Percentiles rank a stretch among this genome's conserved stretches.
phyloP scores from a whole-genome alignment of 2,888 invertebrate genomes.

The Melieria picta region DNA sequence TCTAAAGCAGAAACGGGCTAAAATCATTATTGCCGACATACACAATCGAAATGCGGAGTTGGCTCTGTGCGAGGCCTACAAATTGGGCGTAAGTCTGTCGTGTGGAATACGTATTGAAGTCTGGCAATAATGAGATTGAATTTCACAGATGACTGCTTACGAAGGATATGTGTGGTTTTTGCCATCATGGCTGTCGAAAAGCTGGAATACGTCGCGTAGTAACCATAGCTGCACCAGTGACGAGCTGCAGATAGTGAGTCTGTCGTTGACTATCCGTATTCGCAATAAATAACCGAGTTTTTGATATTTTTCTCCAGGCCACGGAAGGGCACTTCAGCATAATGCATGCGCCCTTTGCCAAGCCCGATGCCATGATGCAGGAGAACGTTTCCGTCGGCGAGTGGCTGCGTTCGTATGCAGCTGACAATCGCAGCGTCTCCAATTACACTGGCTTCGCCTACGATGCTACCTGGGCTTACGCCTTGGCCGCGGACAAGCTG shows the following conservation, averaged over 20 bases:
- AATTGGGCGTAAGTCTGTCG: constrained; percentile 51
- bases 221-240: constrained; percentile 69
- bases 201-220: constrained; percentile 72
- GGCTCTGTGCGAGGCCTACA: constrained; percentile 83
- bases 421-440: constrained; percentile 59
- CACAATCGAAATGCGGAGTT: constrained; percentile 77
- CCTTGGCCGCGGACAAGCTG: constrained; percentile 75
- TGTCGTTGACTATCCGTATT: neutral
- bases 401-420: constrained; percentile 70
- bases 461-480: constrained; percentile 85
- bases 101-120: neutral
- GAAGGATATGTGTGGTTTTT: constrained; percentile 89
- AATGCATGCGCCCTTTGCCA: constrained; percentile 74
- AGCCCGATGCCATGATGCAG: constrained; percentile 69
- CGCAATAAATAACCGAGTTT: neutral
- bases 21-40: constrained; percentile 83
- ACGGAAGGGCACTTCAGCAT: constrained; percentile 79
- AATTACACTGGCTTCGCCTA: constrained; percentile 81
- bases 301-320: constrained; percentile 66
- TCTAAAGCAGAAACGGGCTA: constrained; percentile 73
- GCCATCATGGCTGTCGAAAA: constrained; percentile 75
- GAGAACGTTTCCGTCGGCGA: constrained; percentile 72
- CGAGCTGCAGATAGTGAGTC: constrained; percentile 70
- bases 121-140: constrained; percentile 4
- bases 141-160: constrained; percentile 74